Base-by-base conservation (phyloP, 2,888 invertebrate genomes). In the Ditula angustiorana region DNA sequence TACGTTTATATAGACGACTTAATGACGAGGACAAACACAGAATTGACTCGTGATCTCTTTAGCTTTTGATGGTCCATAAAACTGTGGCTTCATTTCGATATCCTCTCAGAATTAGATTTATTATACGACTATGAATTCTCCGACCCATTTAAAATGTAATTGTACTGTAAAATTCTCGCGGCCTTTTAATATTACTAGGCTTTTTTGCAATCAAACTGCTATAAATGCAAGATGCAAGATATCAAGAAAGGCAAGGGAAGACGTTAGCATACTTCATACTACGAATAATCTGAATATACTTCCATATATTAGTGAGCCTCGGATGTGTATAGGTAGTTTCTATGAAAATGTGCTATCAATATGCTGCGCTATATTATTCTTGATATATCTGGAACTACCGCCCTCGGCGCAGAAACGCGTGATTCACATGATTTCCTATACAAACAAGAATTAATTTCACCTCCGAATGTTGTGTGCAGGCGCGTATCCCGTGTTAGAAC, bases 371-470 rank as follows among this genome's bases (percentile, higher is more conserved):
- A 44, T 26, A 23, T 21, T 57, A 61, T 47, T 44, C 19, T 13
- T 16, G 30, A 33, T 23, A 33, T 23, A 10, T 33, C 19, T 21
- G 13, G 28, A 33, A 46, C 47, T 46, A n/a, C 10, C 24, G 55
- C 55, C 55, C 16, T 19, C 55, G 53, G 53, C 35, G 23, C 13
- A 35, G 13, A 53, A 13, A 2, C 23, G 24, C 26, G 0, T 19
- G 21, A 28, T 30, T 28, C 47, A 47, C 26, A 21, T 55, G 61
- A 35, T 46, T 61, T 41, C 61, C 61, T 61, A 47, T 61, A 61
- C 47, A 61, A 55, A 61, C 35, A 55, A 19, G 47, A 55, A 55
- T 61, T 61, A 55, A 55, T 55, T 61, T 26, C 13, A 53, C 46
- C 46, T 59, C 16, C n/a, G 16, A 49, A 26, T 28, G 26, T 28